Evolutionary conservation across 2,113 vertebrate species (phyloP).

Genomic region (Eudyptes chrysolophus): DNA sequence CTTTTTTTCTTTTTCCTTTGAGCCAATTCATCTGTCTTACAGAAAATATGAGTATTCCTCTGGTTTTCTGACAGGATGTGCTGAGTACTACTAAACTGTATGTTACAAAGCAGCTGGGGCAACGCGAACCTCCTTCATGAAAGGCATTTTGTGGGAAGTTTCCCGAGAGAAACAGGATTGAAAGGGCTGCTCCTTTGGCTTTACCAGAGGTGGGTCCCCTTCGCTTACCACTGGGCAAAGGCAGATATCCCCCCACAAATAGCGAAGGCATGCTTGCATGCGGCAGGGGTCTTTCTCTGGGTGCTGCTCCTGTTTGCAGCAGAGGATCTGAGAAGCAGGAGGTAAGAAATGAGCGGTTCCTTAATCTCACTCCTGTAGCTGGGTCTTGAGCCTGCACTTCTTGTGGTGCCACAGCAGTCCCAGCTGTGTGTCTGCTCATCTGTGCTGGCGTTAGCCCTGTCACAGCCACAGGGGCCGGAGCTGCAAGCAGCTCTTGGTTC

Average conservation of each 20-base stretch:
- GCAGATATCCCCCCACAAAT: fast-evolving
- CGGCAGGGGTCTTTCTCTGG: background rate
- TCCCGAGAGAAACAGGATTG: background rate
- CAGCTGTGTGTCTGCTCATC: background rate
- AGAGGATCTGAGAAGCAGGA: background rate
- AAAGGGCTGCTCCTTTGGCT: background rate
- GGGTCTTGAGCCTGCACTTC: too few relatives aligned
- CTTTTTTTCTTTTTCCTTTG: background rate
- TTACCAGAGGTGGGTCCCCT: too few relatives aligned
- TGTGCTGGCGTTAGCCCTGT: background rate
- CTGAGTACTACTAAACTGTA: background rate
- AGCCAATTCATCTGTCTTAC: background rate
- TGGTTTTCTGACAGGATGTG: background rate
- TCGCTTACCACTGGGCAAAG: fast-evolving
- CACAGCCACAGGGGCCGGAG: background rate
- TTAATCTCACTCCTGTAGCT: background rate
- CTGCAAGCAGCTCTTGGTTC: background rate
- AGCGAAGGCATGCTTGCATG: fast-evolving
- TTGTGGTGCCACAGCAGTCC: background rate
- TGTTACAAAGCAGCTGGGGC: background rate
- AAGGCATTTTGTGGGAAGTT: background rate
- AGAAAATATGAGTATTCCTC: background rate
- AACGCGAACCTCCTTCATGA: background rate
- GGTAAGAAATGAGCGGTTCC: background rate
- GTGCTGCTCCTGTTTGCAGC: background rate